Percentiles rank a stretch among this genome's conserved stretches.
phyloP scores from a whole-genome alignment of 2,888 invertebrate species.

The Aradus depressus region DNA sequence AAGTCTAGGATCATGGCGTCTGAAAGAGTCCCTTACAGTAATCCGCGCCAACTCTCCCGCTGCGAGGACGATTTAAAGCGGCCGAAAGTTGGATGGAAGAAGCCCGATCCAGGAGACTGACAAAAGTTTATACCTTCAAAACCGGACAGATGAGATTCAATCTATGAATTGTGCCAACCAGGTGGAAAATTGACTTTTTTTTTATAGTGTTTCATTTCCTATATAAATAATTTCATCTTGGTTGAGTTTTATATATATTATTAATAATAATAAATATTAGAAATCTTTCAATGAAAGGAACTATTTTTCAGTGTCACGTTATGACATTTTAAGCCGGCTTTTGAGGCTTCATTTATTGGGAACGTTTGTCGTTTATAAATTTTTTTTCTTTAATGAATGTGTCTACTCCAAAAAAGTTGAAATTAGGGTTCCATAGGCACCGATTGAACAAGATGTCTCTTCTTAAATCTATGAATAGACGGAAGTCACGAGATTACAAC shows the following conservation, averaged over 20 bases:
- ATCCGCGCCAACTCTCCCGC: constrained; percentile 24
- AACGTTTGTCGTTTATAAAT: not conserved
- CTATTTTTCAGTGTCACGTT: too few relatives aligned
- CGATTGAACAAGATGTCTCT: constrained; percentile 38
- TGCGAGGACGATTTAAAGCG: constrained; percentile 31
- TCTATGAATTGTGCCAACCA: constrained; percentile 5
- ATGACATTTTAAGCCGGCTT: constrained; percentile 1
- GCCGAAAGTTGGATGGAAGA: constrained; percentile 32
- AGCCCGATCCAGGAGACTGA: constrained; percentile 33
- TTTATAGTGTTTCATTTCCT: too few relatives aligned
- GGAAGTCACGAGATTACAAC: constrained; percentile 33
- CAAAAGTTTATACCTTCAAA: constrained; percentile 29
- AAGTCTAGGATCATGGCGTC: constrained; percentile 20
- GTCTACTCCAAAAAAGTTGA: constrained; percentile 38
- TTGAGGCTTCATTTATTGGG: not conserved
- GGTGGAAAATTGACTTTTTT: constrained; percentile 1
- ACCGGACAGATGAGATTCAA: constrained; percentile 30
- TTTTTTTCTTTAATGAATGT: constrained; percentile 23
- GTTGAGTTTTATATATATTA: constrained; percentile 5
- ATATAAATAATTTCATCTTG: constrained; percentile 4
- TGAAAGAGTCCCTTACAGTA: constrained; percentile 23
- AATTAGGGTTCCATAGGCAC: constrained; percentile 38
- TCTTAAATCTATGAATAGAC: constrained; percentile 30
- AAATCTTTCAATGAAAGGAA: too few relatives aligned
- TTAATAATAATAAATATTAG: too few relatives aligned